A percentile compares a stretch with the other conserved stretches of the same genome.
phyloP scores from a whole-genome alignment of 2,797 vertebrate species.

The Lepus oiostolus region DNA sequence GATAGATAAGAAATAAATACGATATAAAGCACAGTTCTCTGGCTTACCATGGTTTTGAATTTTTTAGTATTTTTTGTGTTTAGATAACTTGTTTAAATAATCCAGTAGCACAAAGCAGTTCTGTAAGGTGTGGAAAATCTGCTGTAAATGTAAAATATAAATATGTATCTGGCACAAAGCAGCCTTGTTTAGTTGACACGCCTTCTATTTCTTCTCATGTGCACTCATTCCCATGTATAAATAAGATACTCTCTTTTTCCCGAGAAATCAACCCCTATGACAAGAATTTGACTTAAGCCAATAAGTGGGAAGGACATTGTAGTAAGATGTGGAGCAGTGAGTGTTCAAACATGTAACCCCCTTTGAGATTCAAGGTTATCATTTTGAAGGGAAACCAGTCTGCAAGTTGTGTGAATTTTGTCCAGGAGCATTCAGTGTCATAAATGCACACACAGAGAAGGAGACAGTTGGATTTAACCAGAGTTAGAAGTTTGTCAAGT shows the following conservation, averaged over 20 bases:
- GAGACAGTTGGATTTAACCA: background rate
- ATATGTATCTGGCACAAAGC: background rate
- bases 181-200: background rate
- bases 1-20: background rate
- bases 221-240: background rate
- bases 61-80: background rate
- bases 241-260: background rate
- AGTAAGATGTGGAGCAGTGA: background rate
- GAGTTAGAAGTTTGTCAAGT: constrained; percentile 44
- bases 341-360: background rate
- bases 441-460: background rate
- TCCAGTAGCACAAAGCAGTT: background rate
- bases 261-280: background rate
- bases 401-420: background rate
- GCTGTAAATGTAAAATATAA: background rate
- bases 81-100: background rate
- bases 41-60: background rate
- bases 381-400: background rate
- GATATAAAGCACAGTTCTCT: background rate
- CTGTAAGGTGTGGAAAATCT: background rate
- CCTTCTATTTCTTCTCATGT: background rate
- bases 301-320: background rate
- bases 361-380: background rate
- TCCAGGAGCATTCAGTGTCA: background rate
- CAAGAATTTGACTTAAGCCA: background rate